phyloP scores from a whole-genome alignment of 2,797 vertebrate genomes.

The Thamnophis elegans region DNA sequence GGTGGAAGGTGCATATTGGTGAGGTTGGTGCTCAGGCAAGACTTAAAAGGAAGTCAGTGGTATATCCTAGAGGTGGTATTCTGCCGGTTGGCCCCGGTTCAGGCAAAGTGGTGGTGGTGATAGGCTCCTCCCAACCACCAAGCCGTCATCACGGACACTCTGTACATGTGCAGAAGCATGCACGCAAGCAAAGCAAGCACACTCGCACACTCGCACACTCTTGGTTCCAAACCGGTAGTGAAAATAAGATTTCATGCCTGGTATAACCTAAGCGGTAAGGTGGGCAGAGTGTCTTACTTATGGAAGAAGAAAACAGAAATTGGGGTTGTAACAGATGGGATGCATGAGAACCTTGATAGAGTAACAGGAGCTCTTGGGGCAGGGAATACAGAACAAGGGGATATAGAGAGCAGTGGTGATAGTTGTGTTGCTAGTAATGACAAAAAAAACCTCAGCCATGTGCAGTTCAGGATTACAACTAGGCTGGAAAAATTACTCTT shows the following conservation, averaged over 20 bases:
- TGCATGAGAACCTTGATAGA: background rate
- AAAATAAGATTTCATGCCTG: too few relatives aligned
- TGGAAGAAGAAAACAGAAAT: background rate
- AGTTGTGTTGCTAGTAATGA: background rate
- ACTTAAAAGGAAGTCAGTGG: background rate
- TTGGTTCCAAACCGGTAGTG: too few relatives aligned
- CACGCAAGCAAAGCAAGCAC: too few relatives aligned
- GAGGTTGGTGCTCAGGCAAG: background rate
- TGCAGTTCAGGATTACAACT: background rate
- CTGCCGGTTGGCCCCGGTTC: too few relatives aligned
- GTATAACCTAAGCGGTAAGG: background rate
- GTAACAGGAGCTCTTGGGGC: background rate
- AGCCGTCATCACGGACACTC: too few relatives aligned
- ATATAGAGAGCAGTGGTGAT: background rate
- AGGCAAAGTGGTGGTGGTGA: too few relatives aligned
- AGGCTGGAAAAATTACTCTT: background rate
- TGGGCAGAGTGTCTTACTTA: background rate
- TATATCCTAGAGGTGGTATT: background rate
- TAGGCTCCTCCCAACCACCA: too few relatives aligned
- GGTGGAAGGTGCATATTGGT: background rate
- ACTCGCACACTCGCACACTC: too few relatives aligned
- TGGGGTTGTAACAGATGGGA: background rate
- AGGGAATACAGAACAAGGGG: background rate
- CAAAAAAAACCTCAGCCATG: background rate
- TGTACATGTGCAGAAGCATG: too few relatives aligned